Base-by-base conservation (phyloP, 2,113 vertebrate genomes). In the Ctenodactylus gundi region DNA sequence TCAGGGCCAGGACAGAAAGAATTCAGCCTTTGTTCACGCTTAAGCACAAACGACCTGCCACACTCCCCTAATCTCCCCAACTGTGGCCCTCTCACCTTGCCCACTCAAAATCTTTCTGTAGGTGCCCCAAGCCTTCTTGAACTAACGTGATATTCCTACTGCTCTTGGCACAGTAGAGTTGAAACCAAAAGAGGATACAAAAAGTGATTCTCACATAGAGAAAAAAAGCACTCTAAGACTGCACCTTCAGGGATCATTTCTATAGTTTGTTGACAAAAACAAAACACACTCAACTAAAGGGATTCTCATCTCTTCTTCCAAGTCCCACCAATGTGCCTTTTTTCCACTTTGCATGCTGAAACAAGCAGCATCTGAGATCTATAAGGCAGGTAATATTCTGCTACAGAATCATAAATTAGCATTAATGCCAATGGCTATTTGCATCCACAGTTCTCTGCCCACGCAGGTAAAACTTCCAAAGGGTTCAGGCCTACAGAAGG, bases 21-120 rank as follows among this genome's bases (percentile, higher is more conserved):
- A 95, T 96, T 86, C 88, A 94, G 73, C 31, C 85, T 93, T 93
- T 64, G 84, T 97, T 96, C 82, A 86, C 60, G 36, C n/a, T 13
- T 12, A 3, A 75, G 76, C 82, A 93, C 76, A 95, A 97, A 95
- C 39, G 46, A 87, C 44, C 78, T 0, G 6, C 82, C 58, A 84
- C 75, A 77, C 44, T 85, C 44, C 82, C 41, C 73, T 85, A 41
- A 77, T 91, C 91, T 81, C 46, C 70, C 62, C 58, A 84, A 55
- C 21, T 20, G 51, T 39, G 55, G 80, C 21, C 65, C 67, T 90
- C 84, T 72, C 78, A 60, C 87, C 20, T 96, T 29, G 18, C 76
- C 82, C 21, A 65, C 88, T 86, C 95, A 76, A 90, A 82, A 41
- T 68, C 67, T 83, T 73, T 80, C 77, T 88, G 44, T 85, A 95